Percentiles rank a stretch among this genome's conserved stretches.
These are phyloP conservation scores for Betta splendens DNA, from an alignment of 2,797 vertebrate species.

Conservation along the genomic window DNA sequence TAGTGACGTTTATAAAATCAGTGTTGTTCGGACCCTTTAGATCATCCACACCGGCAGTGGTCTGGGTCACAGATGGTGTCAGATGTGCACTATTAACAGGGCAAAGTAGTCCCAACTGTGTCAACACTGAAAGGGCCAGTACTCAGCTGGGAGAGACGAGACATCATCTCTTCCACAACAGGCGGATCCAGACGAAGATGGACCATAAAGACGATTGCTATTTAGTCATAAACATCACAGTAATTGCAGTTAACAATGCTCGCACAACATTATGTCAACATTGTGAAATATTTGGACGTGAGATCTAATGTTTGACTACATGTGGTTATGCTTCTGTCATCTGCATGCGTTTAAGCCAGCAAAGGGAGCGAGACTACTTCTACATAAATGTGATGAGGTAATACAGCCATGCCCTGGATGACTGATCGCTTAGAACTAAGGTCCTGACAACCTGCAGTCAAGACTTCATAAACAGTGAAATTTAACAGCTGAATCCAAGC, in stretches of 20 bases:
- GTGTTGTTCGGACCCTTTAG: constrained; percentile 15
- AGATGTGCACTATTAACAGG: constrained; percentile 30
- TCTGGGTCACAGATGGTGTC: constrained; percentile 33
- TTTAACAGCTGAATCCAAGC: constrained; percentile 19
- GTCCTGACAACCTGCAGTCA: constrained; percentile 41
- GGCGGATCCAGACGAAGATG: constrained; percentile 5
- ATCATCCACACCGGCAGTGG: constrained; percentile 24
- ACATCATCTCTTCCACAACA: constrained; percentile 34
- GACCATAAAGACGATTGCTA: neutral
- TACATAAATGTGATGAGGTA: constrained; percentile 51
- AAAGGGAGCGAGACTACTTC: constrained; percentile 17
- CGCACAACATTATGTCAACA: neutral
- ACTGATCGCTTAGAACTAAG: constrained; percentile 43
- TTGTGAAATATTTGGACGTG: constrained; percentile 21
- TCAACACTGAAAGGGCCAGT: constrained; percentile 44
- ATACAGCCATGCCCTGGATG: constrained; percentile 43
- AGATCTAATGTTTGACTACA: neutral
- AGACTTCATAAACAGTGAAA: constrained; percentile 43
- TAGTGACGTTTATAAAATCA: neutral
- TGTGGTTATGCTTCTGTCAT: constrained; percentile 16
- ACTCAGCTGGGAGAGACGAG: constrained; percentile 29
- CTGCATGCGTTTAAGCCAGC: constrained; percentile 19
- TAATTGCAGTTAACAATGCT: no score
- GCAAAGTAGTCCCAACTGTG: constrained; percentile 41
- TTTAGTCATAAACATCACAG: no score